Evolutionary conservation across 2,113 vertebrate genomes (phyloP).

Genomic region (Solea solea): DNA sequence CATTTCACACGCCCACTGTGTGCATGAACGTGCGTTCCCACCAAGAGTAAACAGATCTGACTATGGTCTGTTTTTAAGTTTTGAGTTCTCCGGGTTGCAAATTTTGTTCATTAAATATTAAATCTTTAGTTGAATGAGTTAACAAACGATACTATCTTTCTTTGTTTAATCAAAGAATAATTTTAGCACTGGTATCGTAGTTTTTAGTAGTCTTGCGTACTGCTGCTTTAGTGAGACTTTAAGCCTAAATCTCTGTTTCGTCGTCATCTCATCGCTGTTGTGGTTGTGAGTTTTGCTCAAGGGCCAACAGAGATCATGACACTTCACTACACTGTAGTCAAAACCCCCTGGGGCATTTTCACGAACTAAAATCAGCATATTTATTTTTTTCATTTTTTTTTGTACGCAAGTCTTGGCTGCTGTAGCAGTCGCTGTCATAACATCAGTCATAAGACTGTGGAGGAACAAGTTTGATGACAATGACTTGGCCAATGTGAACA

Average conservation of each 20-base stretch:
- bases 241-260: not conserved
- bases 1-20: no score
- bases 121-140: no score
- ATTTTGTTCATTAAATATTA: no score
- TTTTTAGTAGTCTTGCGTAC: no score
- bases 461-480: not conserved
- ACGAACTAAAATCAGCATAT: conserved; percentile 30
- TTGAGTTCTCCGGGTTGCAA: no score
- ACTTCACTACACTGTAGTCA: conserved; percentile 37
- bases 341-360: conserved; percentile 24
- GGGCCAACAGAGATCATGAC: conserved; percentile 26
- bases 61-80: no score
- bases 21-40: no score
- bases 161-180: no score
- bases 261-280: not conserved
- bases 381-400: not conserved
- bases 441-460: not conserved
- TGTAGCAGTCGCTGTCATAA: conserved; percentile 12
- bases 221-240: not conserved
- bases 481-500: not conserved
- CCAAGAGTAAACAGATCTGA: no score
- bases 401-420: conserved; percentile 1
- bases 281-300: conserved; percentile 40
- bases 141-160: no score
- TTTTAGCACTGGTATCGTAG: no score